These are phyloP conservation scores for Drymonia ruficornis DNA, from an alignment of 2,888 invertebrate genomes.

Conservation along the genomic window DNA sequence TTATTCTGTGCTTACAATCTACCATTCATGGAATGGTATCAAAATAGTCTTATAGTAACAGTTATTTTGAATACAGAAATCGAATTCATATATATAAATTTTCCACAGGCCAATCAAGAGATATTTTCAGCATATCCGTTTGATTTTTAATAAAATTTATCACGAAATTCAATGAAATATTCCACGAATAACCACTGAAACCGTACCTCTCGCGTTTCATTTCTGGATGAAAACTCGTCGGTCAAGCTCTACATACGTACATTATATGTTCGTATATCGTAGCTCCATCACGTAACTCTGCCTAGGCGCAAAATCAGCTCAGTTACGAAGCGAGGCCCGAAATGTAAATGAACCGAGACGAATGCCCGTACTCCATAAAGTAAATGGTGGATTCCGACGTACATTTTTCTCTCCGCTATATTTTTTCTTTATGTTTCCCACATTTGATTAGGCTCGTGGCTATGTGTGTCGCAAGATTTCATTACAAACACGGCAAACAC, in stretches of 20 bases:
- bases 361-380: conserved; percentile 48
- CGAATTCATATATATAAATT: neutral
- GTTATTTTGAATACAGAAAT: no score
- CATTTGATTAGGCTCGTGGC: conserved; percentile 41
- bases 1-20: no score
- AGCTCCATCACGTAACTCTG: conserved; percentile 28
- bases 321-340: conserved; percentile 34
- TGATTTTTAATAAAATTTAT: neutral
- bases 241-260: conserved; percentile 24
- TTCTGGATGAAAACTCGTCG: conserved; percentile 16
- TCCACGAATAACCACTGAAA: conserved; percentile 15
- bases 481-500: conserved; percentile 27
- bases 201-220: conserved; percentile 22
- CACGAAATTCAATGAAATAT: conserved; percentile 12
- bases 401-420: conserved; percentile 28
- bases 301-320: conserved; percentile 39
- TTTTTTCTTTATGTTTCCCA: conserved; percentile 34
- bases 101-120: neutral
- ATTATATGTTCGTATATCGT: conserved; percentile 14
- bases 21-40: no score
- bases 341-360: conserved; percentile 48
- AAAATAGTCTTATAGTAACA: no score
- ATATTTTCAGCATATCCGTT: neutral
- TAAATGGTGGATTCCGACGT: conserved; percentile 47
- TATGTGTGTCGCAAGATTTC: conserved; percentile 32